Conservation (phyloP, 2,888 invertebrate genomes). For the Tenthredo notha region DNA sequence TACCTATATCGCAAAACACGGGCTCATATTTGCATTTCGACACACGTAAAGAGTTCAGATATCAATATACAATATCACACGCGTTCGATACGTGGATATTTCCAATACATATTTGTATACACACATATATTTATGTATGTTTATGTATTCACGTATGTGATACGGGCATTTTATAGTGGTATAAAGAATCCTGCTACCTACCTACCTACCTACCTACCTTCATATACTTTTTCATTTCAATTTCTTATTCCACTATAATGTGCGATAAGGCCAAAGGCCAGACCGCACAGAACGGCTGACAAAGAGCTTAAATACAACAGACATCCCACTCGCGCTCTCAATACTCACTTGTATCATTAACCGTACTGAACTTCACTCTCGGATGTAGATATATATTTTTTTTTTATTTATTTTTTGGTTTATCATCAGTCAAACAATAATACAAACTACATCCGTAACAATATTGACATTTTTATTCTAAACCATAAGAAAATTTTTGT, state of each 20-base stretch:
- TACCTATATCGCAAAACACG: neutral
- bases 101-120: too few relatives aligned
- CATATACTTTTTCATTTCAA: neutral
- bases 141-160: too few relatives aligned
- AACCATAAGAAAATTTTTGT: too few relatives aligned
- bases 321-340: neutral
- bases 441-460: too few relatives aligned
- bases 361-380: neutral
- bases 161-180: too few relatives aligned
- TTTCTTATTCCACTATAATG: neutral
- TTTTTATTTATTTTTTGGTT: neutral
- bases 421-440: neutral
- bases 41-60: too few relatives aligned
- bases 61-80: too few relatives aligned
- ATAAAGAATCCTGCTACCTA: neutral
- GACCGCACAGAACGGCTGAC: neutral
- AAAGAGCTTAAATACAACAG: neutral
- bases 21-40: too few relatives aligned
- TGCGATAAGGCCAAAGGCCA: neutral
- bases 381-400: neutral
- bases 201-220: neutral
- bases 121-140: too few relatives aligned
- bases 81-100: too few relatives aligned
- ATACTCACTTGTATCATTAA: neutral
- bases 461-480: too few relatives aligned